Percentiles rank a stretch among this genome's conserved stretches.
phyloP scores from a whole-genome alignment of 2,797 vertebrate genomes.

The Hypotaenidia okinawae region DNA sequence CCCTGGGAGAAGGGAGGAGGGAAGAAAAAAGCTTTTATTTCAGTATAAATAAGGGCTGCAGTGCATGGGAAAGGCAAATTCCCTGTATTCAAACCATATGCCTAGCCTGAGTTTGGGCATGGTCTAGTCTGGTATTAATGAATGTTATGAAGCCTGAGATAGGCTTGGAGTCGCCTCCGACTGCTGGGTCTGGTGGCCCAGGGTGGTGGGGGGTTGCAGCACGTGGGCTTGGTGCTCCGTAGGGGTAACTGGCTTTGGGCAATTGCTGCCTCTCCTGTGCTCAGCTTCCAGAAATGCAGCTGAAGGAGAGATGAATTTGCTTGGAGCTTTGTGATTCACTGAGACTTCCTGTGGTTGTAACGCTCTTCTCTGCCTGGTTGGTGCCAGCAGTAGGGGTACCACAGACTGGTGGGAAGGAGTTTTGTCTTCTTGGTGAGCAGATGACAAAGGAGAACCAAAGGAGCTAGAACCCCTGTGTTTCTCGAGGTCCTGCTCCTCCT shows the following conservation, averaged over 20 bases:
- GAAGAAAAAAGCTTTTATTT: conserved; percentile 27
- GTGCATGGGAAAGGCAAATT: conserved; percentile 39
- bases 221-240: too few species aligned
- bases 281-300: accelerated
- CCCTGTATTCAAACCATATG: conserved; percentile 55
- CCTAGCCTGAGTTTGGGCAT: not conserved
- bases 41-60: conserved; percentile 13
- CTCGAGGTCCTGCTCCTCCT: not conserved
- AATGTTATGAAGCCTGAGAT: not conserved
- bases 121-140: conserved; percentile 38
- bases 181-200: not conserved
- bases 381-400: not conserved
- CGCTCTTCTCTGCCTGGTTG: not conserved
- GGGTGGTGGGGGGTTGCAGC: too few species aligned
- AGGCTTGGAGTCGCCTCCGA: not conserved
- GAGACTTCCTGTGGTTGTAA: not conserved
- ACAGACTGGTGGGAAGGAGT: not conserved
- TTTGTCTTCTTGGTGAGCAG: not conserved
- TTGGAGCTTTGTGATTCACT: not conserved
- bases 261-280: accelerated
- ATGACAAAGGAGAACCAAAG: not conserved
- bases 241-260: not conserved
- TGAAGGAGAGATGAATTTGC: not conserved
- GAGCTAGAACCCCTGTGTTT: not conserved
- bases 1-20: not conserved